Evolutionary conservation across 1,140 invertebrate species (phyloP).

Genomic region (Pogonomyrmex barbatus): DNA sequence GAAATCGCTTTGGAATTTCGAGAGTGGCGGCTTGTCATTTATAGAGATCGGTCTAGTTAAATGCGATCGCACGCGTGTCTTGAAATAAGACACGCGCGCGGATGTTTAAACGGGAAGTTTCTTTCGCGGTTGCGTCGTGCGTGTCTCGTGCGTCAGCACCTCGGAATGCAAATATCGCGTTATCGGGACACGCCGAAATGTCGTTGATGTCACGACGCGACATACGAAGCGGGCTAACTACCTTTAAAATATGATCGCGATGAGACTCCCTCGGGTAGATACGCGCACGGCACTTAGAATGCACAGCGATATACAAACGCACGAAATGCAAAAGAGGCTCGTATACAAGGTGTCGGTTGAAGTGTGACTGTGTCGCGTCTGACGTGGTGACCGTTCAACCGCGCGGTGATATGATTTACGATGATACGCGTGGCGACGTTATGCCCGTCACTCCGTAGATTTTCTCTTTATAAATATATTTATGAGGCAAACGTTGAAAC

Average conservation of each 20-base stretch:
- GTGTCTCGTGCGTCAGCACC: slow-evolving; percentile 23
- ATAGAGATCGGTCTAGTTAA: background rate
- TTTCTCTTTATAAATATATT: slow-evolving; percentile 23
- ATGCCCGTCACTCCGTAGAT: background rate
- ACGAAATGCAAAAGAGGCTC: slow-evolving; percentile 12
- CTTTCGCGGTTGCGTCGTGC: slow-evolving; percentile 19
- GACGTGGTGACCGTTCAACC: background rate
- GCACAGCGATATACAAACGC: slow-evolving; percentile 23
- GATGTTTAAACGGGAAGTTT: slow-evolving; percentile 23
- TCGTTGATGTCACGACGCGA: background rate
- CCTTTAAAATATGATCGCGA: slow-evolving; percentile 31
- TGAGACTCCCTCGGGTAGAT: slow-evolving; percentile 1
- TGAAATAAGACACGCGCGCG: background rate
- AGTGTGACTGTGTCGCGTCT: background rate
- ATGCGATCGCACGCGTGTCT: background rate
- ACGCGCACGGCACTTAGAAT: slow-evolving; percentile 4
- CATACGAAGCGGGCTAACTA: slow-evolving; percentile 38
- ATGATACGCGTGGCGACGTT: background rate
- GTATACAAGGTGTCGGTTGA: background rate
- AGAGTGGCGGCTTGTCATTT: slow-evolving; percentile 2
- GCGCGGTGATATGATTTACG: background rate
- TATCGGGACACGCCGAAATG: slow-evolving; percentile 49
- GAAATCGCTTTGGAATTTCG: slow-evolving; percentile 1
- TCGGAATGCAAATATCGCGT: slow-evolving; percentile 64
- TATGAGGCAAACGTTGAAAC: background rate